phyloP scores from a whole-genome alignment of 1,140 invertebrate species.

The Anastatus disparis region DNA sequence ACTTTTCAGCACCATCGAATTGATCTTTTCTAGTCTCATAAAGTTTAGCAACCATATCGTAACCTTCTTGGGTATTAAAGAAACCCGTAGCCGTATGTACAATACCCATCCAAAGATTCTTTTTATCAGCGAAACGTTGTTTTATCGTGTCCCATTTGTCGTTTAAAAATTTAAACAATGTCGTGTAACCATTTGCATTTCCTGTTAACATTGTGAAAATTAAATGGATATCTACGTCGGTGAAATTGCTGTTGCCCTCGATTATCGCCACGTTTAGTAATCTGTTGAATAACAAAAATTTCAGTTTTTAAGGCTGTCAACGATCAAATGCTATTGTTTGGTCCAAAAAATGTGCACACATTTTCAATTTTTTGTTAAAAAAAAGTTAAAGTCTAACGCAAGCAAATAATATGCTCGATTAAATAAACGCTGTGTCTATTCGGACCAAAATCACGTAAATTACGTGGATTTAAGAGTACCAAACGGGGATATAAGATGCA shows the following conservation, averaged over 20 bases:
- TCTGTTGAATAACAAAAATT: too few relatives aligned
- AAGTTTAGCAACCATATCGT: conserved; percentile 73
- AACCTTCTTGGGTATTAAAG: conserved; percentile 77
- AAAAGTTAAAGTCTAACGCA: too few relatives aligned
- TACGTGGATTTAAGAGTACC: too few relatives aligned
- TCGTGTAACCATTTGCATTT: conserved; percentile 74
- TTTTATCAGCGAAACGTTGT: conserved; percentile 73
- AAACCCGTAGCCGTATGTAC: conserved; percentile 76
- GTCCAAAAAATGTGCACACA: too few relatives aligned
- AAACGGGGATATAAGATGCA: too few relatives aligned
- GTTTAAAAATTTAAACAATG: conserved; percentile 75
- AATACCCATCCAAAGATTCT: conserved; percentile 77
- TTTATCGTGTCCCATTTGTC: conserved; percentile 75
- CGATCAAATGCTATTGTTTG: too few relatives aligned
- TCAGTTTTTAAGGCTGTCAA: too few relatives aligned
- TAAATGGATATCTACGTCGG: conserved; percentile 77
- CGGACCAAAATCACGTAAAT: too few relatives aligned
- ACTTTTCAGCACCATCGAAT: conserved; percentile 74
- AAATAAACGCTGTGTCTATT: too few relatives aligned
- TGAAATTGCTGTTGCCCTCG: conserved; percentile 75
- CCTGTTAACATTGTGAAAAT: conserved; percentile 78
- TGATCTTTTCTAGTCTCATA: conserved; percentile 70
- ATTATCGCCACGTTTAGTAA: conserved; percentile 76
- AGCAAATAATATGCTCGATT: too few relatives aligned
- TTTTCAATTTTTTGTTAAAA: too few relatives aligned